Base-by-base conservation (phyloP, 2,797 vertebrate species). In the Sebastiscus albofasciatus region DNA sequence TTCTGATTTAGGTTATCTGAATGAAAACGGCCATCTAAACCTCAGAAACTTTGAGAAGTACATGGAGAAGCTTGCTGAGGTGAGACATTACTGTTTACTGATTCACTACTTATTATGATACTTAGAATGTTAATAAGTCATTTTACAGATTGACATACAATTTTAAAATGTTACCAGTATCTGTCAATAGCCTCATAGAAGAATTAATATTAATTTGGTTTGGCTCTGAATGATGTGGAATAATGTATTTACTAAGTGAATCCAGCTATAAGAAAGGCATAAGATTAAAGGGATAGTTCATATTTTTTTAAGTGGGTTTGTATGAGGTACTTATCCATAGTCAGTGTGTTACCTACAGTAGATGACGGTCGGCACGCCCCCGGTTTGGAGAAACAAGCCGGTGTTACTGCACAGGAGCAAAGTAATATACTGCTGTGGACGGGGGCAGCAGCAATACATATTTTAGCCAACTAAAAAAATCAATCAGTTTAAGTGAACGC, bases 11-110 rank as follows among this genome's bases (percentile, higher is more conserved):
- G 98, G 99, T 86, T 99, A 99, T 92, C 96, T 99, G 92, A 99
- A 99, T 95, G 98, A 99, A 94, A 97, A 95, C 1, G 99, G 99
- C 1, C 95, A 98, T 90, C 96, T 99, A 80, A 99, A 99, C 93
- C 96, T 99, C 86, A 90, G 90, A 75, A 96, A 96, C 90, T 99
- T 99, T 95, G 98, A 98, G 94, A 99, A 97, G 84, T 99, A 99
- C 92, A 94, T 99, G 85, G 94, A 96, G 84, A 99, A 97, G 89
- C 93, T 99, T 65, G 96, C 99, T 79, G 97, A 99, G 94, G 99
- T 99, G 90, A 92, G 93, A 87, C 10, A 14, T 8, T 33, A 24
- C 11, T 10, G 42, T 46, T 2, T 2, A n/a, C 10, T 24, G 9
- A 67, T 75, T 42, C 20, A 8, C 20, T 26, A n/a, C 13, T 33